Evolutionary conservation across 2,113 vertebrate genomes (phyloP).

Genomic region (Rostratula benghalensis): DNA sequence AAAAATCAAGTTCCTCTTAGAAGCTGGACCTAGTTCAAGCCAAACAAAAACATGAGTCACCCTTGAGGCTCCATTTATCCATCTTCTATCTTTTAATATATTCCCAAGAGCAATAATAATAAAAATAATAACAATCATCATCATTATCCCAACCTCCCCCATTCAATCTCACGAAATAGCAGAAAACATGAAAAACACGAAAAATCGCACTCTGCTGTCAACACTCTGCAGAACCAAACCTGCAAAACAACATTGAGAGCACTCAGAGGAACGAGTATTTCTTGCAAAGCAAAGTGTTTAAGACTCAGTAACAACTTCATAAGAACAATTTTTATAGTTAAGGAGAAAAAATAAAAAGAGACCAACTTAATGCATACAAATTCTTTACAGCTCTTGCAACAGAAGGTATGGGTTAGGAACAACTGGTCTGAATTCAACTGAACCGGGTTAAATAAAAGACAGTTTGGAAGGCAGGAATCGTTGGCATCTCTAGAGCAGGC

Average conservation of each 20-base stretch:
- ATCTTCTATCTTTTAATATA: slow-evolving; percentile 28
- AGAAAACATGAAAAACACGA: slow-evolving; percentile 9
- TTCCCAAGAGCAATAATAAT: slow-evolving; percentile 26
- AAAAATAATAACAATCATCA: not conserved
- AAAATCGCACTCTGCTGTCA: not conserved
- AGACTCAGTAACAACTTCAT: not conserved
- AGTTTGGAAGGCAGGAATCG: slow-evolving; percentile 1
- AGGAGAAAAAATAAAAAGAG: not conserved
- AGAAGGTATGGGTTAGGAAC: not conserved
- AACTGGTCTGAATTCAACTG: not conserved
- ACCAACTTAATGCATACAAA: not conserved
- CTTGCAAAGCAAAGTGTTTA: not conserved
- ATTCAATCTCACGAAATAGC: not conserved
- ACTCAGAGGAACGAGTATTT: not conserved
- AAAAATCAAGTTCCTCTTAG: slow-evolving; percentile 32
- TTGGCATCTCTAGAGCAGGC: not conserved
- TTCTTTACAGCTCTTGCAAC: not conserved
- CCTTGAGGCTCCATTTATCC: slow-evolving; percentile 18
- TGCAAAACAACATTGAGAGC: not conserved
- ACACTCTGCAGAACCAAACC: not conserved
- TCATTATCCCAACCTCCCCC: not conserved
- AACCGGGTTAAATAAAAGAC: not conserved
- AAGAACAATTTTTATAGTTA: not conserved
- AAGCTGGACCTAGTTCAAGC: slow-evolving; percentile 41
- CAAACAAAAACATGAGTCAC: slow-evolving; percentile 59